These are phyloP conservation scores for Synodontis membranacea DNA, from an alignment of 2,113 vertebrate genomes.

Conservation along the genomic window DNA sequence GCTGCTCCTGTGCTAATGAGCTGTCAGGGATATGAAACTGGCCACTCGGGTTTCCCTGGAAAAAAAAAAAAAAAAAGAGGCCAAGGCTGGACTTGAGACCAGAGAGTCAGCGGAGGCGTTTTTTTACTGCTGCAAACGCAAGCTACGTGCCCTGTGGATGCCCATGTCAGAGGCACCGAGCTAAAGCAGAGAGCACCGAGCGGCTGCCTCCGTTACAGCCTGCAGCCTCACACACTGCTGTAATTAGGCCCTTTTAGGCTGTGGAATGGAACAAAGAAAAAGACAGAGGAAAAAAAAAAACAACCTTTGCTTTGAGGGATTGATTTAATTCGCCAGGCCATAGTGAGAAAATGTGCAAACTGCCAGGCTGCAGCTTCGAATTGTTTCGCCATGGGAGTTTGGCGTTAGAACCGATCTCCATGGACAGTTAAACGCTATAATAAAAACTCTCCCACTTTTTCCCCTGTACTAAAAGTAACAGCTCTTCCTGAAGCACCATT, in stretches of 20 bases:
- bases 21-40: constrained; percentile 77
- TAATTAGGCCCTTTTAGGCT: constrained; percentile 69
- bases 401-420: constrained; percentile 6
- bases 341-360: constrained; percentile 65
- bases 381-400: constrained; percentile 2
- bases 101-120: constrained; percentile 54
- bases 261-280: constrained; percentile 52
- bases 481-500: not conserved
- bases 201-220: constrained; percentile 51
- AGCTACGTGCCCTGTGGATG: constrained; percentile 65
- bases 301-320: constrained; percentile 51
- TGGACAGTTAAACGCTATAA: constrained; percentile 49
- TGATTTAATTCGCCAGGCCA: constrained; percentile 67
- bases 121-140: constrained; percentile 63
- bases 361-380: not conserved
- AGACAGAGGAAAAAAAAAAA: not conserved
- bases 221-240: constrained; percentile 57
- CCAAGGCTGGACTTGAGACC: constrained; percentile 66
- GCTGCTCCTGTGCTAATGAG: constrained; percentile 78
- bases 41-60: constrained; percentile 61
- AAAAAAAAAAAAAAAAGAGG: constrained; percentile 60
- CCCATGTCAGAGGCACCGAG: constrained; percentile 67
- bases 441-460: constrained; percentile 23
- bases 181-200: constrained; percentile 60
- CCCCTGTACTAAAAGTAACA: constrained; percentile 14